Conservation (phyloP, 2,888 invertebrate species). For the Drosophila hamatofila region DNA sequence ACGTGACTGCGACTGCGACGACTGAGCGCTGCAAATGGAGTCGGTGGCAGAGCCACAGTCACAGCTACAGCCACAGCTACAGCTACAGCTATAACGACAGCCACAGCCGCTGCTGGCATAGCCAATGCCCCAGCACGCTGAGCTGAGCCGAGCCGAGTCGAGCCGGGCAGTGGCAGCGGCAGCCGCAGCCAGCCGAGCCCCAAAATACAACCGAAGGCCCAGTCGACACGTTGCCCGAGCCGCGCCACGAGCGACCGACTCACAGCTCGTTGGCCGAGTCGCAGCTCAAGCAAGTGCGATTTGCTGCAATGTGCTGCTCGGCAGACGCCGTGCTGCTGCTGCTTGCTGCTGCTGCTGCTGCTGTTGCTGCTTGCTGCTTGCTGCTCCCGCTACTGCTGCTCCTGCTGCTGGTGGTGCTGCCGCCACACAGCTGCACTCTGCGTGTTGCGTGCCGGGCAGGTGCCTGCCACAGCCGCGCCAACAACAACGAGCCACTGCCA, state of each 20-base stretch:
- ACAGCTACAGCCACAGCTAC: constrained; percentile 14
- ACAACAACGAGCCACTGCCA: constrained; percentile 42
- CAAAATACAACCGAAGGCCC: constrained; percentile 16
- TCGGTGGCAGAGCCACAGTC: constrained; percentile 26
- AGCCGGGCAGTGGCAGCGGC: constrained; percentile 14
- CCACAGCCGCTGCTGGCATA: constrained; percentile 6
- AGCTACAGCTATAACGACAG: neutral
- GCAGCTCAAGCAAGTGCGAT: constrained; percentile 56
- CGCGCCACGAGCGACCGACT: constrained; percentile 3
- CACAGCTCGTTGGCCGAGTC: constrained; percentile 16
- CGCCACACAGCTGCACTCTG: constrained; percentile 48
- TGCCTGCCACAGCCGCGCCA: constrained; percentile 36
- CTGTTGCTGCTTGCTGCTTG: neutral
- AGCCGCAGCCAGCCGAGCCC: constrained; percentile 31
- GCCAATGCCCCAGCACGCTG: constrained; percentile 19
- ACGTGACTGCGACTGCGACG: constrained; percentile 80
- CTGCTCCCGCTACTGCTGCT: too few species aligned
- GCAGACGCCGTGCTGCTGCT: constrained; percentile 34
- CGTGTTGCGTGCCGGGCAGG: constrained; percentile 62
- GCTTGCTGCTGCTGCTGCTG: neutral
- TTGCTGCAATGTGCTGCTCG: constrained; percentile 56
- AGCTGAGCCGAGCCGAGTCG: constrained; percentile 27
- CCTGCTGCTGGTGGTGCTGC: constrained; percentile 5
- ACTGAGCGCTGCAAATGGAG: constrained; percentile 70
- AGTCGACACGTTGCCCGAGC: neutral